Evolutionary conservation across 2,888 invertebrate species (phyloP).

Genomic region (Andricus quercusramuli): DNA sequence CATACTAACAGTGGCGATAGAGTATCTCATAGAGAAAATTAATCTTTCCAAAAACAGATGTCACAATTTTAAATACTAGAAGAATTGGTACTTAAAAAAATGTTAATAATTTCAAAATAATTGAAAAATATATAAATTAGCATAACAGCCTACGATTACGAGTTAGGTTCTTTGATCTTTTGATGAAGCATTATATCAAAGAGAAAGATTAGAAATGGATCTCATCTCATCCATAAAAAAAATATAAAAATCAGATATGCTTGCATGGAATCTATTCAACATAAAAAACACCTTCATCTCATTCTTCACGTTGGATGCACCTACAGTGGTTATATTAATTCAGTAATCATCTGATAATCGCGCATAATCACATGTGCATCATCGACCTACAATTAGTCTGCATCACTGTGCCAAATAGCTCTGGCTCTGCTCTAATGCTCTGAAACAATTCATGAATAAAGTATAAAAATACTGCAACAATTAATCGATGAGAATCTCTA

Average conservation of each 20-base stretch:
- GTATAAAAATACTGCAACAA: neutral
- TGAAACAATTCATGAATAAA: neutral
- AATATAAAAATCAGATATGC: neutral
- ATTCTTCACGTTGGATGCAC: neutral
- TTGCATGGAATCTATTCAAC: neutral
- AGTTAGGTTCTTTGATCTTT: neutral
- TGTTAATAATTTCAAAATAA: too few species aligned
- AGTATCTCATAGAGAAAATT: too few species aligned
- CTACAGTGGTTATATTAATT: neutral
- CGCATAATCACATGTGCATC: neutral
- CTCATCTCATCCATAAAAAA: neutral
- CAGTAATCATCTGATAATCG: neutral
- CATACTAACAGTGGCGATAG: too few species aligned
- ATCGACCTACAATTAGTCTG: constrained; percentile 5
- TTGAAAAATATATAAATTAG: too few species aligned
- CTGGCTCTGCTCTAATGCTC: constrained; percentile 20
- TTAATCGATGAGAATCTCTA: constrained; percentile 28
- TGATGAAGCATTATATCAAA: neutral
- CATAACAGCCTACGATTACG: neutral
- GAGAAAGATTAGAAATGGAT: neutral
- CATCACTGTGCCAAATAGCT: constrained; percentile 18
- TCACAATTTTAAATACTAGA: too few species aligned
- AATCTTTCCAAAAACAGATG: too few species aligned
- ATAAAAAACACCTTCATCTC: neutral
- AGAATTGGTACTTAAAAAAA: too few species aligned